phyloP scores from a whole-genome alignment of 1,140 invertebrate species.

The Drosophila ercepeae region DNA sequence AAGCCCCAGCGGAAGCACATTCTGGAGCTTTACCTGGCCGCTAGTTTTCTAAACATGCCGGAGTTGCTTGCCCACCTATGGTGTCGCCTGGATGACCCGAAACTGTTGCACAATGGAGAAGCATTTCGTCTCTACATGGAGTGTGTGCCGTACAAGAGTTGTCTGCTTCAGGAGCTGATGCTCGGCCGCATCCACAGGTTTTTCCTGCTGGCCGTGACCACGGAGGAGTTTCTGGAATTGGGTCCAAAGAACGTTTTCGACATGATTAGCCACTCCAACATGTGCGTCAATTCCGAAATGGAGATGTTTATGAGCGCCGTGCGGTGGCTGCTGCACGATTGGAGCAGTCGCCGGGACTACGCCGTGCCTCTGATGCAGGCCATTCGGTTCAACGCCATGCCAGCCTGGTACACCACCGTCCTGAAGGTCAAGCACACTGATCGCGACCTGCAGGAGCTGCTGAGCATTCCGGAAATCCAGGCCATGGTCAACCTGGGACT shows the following conservation, averaged over 20 bases:
- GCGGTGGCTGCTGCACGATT: conserved; percentile 89
- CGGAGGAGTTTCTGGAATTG: conserved; percentile 88
- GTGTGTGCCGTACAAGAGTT: conserved; percentile 82
- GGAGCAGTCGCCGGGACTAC: conserved; percentile 85
- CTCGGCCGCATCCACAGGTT: conserved; percentile 89
- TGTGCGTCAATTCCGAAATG: conserved; percentile 86
- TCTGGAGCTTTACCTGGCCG: conserved; percentile 88
- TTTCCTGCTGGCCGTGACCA: conserved; percentile 89
- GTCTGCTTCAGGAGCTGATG: conserved; percentile 85
- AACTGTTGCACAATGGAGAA: conserved; percentile 87
- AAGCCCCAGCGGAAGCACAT: conserved; percentile 87
- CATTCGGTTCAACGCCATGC: conserved; percentile 89
- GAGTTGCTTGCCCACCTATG: conserved; percentile 90
- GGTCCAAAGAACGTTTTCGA: conserved; percentile 86
- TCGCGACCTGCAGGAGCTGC: conserved; percentile 87
- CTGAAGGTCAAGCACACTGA: conserved; percentile 84
- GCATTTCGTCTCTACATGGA: conserved; percentile 89
- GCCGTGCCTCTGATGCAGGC: conserved; percentile 87
- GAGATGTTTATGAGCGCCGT: conserved; percentile 90
- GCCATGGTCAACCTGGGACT: conserved; percentile 87
- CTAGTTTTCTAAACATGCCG: conserved; percentile 88
- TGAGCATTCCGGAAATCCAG: conserved; percentile 87
- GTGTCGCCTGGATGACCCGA: conserved; percentile 88
- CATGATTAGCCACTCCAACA: conserved; percentile 88
- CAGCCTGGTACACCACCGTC: conserved; percentile 89